Base-by-base conservation (phyloP, 2,113 vertebrate genomes). In the Oncorhynchus gorbuscha region DNA sequence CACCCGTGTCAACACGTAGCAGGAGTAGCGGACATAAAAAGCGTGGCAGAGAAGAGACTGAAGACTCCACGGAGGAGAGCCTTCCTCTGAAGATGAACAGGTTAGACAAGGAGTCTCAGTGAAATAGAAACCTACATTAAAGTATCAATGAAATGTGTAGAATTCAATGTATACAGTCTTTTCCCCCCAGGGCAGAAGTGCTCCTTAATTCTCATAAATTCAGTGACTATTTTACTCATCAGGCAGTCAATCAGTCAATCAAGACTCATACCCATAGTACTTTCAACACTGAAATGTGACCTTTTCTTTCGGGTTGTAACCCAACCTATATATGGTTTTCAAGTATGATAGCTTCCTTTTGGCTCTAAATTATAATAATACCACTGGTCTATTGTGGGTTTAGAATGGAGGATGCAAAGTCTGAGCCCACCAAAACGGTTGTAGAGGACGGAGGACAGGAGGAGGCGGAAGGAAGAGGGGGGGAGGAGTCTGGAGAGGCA, bases 21-120 rank as follows among this genome's bases (percentile, higher is more conserved):
- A 87, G 88, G 81, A 89, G 85, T 69, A 83, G 86, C 79, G 65
- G 88, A 79, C 87, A 89, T 61, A 78, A 76, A 28, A 85, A 85
- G 55, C 74, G 83, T 35, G 35, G 32, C 7, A 73, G 85, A 1
- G 82, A 85, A n/a, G 80, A 81, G 55, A 18, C 26, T 0, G 79
- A 68, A 22, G 45, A 68, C 5, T 18, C 12, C 58, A 18, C 2
- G 1, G 22, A 24, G 12, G 75, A 88, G 26, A 70, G 16, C 13
- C 69, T 22, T 24, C 84, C 78, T 20, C 74, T 71, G 22, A 86
- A 88, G 72, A 81, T 88, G 2, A 81, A 45, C 78, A 88, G 86
- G 86, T 88, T 55, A 75, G 66, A 55, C 4, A 5, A 11, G 9
- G 39, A 69, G 30, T 32, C 4, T 14, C 66, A 5, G 66, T 11